Base-by-base conservation (phyloP, 1,140 invertebrate species). In the Macrostomum lignano region DNA sequence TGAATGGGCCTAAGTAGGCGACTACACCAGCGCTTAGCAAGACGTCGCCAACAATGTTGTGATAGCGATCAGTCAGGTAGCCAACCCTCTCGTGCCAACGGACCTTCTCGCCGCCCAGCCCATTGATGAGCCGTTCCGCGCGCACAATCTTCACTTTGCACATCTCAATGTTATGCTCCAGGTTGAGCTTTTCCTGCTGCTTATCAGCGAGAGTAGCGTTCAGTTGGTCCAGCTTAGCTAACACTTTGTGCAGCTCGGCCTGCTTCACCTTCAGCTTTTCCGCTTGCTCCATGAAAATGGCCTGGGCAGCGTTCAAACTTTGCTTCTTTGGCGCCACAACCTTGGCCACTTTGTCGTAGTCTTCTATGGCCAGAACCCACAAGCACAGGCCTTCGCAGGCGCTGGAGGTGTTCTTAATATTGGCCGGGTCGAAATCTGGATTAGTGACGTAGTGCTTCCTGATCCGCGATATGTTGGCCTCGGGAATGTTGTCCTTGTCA, bases 401-500 rank as follows among this genome's bases (percentile, higher is more conserved):
- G 21, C 52, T 54, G 0, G 54, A 57, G 4, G 49, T 44, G 26
- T 55, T 56, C 31, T 52, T 49, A 24, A 58, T 53, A 20, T 51
- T 45, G 4, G 40, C 41, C n/a, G 55, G 55, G 35, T 54, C 46
- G 46, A 57, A 58, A 7, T 51, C 52, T 15, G 48, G 45, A 40
- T 57, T 57, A 23, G 33, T 41, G n/a, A 51, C 46, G 34, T 56
- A 58, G 11, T 43, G 44, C 23, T 46, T 44, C 6, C 47, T 36
- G 15, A 58, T 56, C 35, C 53, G 52, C 35, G 49, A 49, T 31
- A 57, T 56, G 17, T 47, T 45, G 5, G 41, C 10, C 1, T 37
- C 31, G 5, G 53, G 50, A 13, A 63, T 58, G 35, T 53, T 52
- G 36, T 63, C 58, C 42, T 60, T 59, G 40, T 58, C 54, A 46